Percentiles rank a stretch among this genome's conserved stretches.
Conservation (phyloP, 2,888 invertebrate genomes). For the Mythimna pallens region DNA sequence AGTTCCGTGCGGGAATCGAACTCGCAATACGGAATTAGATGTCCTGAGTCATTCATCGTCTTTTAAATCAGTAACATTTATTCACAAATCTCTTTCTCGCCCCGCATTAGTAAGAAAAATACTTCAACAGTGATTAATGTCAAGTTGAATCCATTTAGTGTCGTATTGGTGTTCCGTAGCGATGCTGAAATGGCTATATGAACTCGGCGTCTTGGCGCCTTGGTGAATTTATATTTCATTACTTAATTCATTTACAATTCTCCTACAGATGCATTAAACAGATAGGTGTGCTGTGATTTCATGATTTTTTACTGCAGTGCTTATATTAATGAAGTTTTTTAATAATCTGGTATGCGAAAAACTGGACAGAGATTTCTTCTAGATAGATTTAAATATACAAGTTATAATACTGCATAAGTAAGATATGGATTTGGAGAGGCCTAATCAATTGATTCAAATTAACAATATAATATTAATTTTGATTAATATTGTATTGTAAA, state of each 20-base stretch:
- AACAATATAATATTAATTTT: background rate
- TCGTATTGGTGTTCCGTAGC: constrained; percentile 14
- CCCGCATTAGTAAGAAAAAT: constrained; percentile 8
- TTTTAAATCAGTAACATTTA: background rate
- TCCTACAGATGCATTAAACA: constrained; percentile 23
- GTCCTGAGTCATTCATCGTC: background rate
- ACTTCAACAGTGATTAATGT: constrained; percentile 33
- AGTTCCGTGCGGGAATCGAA: no score
- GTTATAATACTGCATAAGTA: background rate
- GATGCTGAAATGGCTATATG: constrained; percentile 15
- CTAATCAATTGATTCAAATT: background rate
- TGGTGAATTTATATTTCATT: constrained; percentile 15
- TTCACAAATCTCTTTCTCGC: constrained; percentile 12
- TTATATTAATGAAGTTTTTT: background rate
- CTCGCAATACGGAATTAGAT: background rate
- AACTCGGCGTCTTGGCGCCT: constrained; percentile 12
- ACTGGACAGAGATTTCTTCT: no score
- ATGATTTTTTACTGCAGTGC: constrained; percentile 1
- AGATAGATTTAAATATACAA: background rate
- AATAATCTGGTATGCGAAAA: background rate
- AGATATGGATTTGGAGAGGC: background rate
- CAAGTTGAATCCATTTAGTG: constrained; percentile 21
- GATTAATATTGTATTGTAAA: no score
- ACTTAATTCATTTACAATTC: background rate
- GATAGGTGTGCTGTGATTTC: background rate